Conservation (phyloP, 2,113 vertebrate species). For the Calypte anna region DNA sequence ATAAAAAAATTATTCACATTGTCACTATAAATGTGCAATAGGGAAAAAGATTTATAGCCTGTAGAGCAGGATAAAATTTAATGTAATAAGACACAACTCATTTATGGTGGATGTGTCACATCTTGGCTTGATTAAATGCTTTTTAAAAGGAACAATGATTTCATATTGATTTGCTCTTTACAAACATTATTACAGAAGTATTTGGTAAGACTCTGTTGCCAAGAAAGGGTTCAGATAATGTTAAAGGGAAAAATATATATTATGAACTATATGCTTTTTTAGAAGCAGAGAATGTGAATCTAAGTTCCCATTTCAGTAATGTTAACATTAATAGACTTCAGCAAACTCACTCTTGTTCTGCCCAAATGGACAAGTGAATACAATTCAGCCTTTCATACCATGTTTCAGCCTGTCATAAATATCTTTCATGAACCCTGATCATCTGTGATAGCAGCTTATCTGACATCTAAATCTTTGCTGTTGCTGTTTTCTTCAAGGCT, state of each 20-base stretch:
- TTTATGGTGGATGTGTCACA: not conserved
- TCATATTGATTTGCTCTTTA: not conserved
- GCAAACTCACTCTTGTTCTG: not conserved
- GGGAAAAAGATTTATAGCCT: not conserved
- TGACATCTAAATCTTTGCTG: constrained; percentile 20
- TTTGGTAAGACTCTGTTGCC: not conserved
- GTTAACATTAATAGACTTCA: not conserved
- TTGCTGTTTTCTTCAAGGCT: not conserved
- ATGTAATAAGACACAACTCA: not conserved
- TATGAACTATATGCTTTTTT: not conserved
- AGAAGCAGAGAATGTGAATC: not conserved
- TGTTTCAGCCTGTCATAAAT: not conserved
- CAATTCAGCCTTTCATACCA: not conserved
- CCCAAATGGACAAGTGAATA: not conserved
- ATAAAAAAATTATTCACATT: not conserved
- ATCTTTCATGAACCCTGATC: not conserved
- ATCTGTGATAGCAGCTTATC: not conserved
- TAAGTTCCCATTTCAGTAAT: not conserved
- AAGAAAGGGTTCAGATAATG: not conserved
- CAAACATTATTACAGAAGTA: not conserved
- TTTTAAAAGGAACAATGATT: not conserved
- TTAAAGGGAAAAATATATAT: not conserved
- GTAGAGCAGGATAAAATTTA: not conserved
- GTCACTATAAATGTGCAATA: not conserved
- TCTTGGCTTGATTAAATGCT: not conserved